Evolutionary conservation across 1,140 invertebrate genomes (phyloP).

Genomic region (Drosophila jambulina): DNA sequence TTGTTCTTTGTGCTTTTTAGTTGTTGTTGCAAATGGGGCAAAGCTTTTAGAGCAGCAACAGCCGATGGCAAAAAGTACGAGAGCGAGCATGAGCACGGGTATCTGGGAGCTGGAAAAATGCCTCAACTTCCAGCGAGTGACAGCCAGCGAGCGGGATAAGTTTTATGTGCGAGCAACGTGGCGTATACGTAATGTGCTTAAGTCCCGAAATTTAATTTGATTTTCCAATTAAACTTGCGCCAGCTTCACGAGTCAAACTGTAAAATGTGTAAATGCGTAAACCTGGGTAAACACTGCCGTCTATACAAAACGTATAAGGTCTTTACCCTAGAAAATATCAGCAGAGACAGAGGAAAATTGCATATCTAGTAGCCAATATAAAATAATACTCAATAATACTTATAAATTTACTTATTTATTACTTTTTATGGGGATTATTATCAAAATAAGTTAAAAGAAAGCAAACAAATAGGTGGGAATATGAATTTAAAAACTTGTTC

Average conservation of each 20-base stretch:
- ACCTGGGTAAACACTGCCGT: conserved; percentile 25
- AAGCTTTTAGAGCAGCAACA: conserved; percentile 70
- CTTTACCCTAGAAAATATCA: neutral
- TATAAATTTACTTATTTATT: no score
- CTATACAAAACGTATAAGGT: conserved; percentile 13
- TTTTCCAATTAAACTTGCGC: conserved; percentile 57
- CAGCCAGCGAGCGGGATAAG: conserved; percentile 13
- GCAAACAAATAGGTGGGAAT: no score
- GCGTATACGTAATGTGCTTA: conserved; percentile 69
- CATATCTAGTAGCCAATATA: no score
- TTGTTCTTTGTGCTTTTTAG: conserved; percentile 49
- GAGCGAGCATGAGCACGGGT: neutral
- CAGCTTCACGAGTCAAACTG: conserved; percentile 17
- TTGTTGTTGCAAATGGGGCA: conserved; percentile 68
- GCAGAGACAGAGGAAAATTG: no score
- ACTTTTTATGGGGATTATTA: no score
- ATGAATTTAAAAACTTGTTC: no score
- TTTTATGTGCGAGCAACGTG: conserved; percentile 50
- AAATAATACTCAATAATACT: no score
- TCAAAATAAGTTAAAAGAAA: no score
- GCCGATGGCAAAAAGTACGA: conserved; percentile 30
- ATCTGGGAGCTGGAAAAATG: conserved; percentile 38
- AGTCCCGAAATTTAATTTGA: conserved; percentile 66
- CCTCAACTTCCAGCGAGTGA: conserved; percentile 33
- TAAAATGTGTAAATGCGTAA: conserved; percentile 47